Base-by-base conservation (phyloP, 2,113 vertebrate species). In the Ptilorrhoa leucosticta region DNA sequence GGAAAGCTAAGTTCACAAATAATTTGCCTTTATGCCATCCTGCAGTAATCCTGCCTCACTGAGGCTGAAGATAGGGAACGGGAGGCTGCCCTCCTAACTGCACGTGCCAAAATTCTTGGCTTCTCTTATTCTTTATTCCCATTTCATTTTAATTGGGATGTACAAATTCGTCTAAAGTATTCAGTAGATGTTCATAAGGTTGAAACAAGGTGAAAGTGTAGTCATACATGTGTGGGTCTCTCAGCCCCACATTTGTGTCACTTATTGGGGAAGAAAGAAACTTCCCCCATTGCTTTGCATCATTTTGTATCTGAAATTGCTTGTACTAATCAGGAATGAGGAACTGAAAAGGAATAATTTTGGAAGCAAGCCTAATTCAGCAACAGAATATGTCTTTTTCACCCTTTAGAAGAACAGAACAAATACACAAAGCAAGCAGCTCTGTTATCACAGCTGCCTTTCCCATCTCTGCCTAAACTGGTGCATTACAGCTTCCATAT, bases 311-410 rank as follows among this genome's bases (percentile, higher is more conserved):
- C 45, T 76, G 72, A 88, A 93, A 80, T 57, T 89, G 26, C 28
- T 80, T 86, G 31, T 18, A 37, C 15, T 89, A 76, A 60, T 79
- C n/a, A 77, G 47, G 20, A 71, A 51, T 0, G 1, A 86, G 28
- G 24, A 92, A 65, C 19, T 26, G 56, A 83, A 90, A 80, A 44
- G 7, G 30, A 58, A 48, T 35, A 18, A 57, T 76, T 83, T 80
- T 90, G 80, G 77, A 90, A 86, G 53, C 8, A 80, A 58, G 13
- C 9, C 26, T 69, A 89, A 69, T 68, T 95, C n/a, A 65, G 22
- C 13, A 83, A 70, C 5, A 37, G 50, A 47, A 50, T 50, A 63
- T 47, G 27, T 54, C 6, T 79, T 75, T 93, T 93, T 70, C 33
- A 63, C 13, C 21, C 27, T 51, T 75, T 48, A 51, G n/a, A 85